Conservation (phyloP, 2,797 vertebrate genomes). For the Ctenopoma multispine region DNA sequence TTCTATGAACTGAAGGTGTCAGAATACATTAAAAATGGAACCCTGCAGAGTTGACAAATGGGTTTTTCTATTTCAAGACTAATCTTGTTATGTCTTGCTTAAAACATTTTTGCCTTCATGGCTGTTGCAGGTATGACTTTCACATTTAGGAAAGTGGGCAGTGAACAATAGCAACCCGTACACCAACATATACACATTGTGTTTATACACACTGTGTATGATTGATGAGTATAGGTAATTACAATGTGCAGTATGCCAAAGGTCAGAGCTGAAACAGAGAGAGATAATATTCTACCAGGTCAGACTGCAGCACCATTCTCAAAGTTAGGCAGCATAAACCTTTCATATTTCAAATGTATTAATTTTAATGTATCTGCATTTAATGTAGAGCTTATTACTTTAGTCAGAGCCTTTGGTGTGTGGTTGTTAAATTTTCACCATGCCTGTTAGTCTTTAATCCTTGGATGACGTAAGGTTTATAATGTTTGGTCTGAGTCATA, state of each 20-base stretch:
- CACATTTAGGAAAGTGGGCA: neutral
- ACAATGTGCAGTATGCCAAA: constrained; percentile 49
- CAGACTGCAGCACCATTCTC: neutral
- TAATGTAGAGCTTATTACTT: neutral
- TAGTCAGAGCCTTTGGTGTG: neutral
- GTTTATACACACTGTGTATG: no score
- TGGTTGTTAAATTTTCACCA: constrained; percentile 3
- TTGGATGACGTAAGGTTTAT: neutral
- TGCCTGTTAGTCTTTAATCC: neutral
- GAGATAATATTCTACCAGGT: neutral
- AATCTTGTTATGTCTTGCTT: neutral
- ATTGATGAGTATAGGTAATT: constrained; percentile 41
- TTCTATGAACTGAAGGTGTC: neutral
- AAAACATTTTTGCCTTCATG: no score
- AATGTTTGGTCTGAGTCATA: constrained; percentile 20
- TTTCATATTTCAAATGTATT: neutral
- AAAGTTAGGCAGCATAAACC: neutral
- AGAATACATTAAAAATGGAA: constrained; percentile 1
- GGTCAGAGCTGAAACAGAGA: constrained; percentile 51
- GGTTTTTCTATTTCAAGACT: neutral
- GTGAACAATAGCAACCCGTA: no score
- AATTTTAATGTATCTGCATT: neutral
- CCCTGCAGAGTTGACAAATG: neutral
- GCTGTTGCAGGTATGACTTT: neutral
- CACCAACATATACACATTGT: constrained; percentile 9